Conservation (phyloP, 2,888 invertebrate species). For the Ectemnius continuus region DNA sequence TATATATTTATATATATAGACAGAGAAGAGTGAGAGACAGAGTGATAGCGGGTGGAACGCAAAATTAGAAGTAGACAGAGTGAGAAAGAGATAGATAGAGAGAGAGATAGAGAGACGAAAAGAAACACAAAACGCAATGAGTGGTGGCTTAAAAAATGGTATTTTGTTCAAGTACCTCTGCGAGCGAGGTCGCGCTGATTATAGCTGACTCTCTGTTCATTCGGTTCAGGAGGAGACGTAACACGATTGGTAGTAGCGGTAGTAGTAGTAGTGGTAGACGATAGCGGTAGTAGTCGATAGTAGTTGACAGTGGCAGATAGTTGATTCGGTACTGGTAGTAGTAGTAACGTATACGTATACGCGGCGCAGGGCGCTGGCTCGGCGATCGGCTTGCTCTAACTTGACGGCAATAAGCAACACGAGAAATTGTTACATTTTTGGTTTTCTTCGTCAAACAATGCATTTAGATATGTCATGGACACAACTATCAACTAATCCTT, state of each 20-base stretch:
- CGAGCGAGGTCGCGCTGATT: conserved; percentile 76
- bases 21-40: conserved; percentile 7
- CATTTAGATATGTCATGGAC: conserved; percentile 34
- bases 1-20: background rate
- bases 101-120: background rate
- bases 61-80: conserved; percentile 4
- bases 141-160: conserved; percentile 54
- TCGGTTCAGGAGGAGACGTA: conserved; percentile 75
- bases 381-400: conserved; percentile 77
- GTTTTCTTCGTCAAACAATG: background rate
- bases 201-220: conserved; percentile 73
- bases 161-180: conserved; percentile 74
- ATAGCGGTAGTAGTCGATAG: conserved; percentile 73
- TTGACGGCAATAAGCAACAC: conserved; percentile 75
- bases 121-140: conserved; percentile 41
- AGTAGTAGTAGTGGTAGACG: conserved; percentile 72
- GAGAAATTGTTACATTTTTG: conserved; percentile 58
- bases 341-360: conserved; percentile 77
- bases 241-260: conserved; percentile 74
- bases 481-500: conserved; percentile 10
- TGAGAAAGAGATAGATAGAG: background rate
- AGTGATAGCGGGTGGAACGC: conserved; percentile 3
- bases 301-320: conserved; percentile 73
- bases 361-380: conserved; percentile 76
- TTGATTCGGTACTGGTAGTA: conserved; percentile 71